Base-by-base conservation (phyloP, 2,797 vertebrate species). In the Sebastiscus albofasciatus region DNA sequence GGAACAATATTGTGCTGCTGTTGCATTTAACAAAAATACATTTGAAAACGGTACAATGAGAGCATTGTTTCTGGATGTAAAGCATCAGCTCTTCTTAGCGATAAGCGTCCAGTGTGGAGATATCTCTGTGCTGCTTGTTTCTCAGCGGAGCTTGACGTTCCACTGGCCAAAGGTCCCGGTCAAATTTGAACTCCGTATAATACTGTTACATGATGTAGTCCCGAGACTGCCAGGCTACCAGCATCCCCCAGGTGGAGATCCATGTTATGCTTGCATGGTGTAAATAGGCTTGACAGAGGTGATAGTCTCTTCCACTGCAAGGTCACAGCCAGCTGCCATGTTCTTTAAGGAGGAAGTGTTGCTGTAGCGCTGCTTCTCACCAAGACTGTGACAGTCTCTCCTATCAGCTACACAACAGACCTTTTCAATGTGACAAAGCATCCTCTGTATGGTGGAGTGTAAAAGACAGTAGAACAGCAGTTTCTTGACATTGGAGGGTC, bases 301-400 rank as follows among this genome's bases (percentile, higher is more conserved):
- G 77, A 79, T 73, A 27, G 77, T 77, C 71, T 85, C 62, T 60
- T 75, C 54, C 64, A 29, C 70, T 88, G 75, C 4, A 67, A 89
- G 85, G 87, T 81, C 85, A 75, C 62, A 87, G 12, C 36, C 60
- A 82, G 80, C 70, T 82, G 73, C 66, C 67, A 67, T 73, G 77
- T 82, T 86, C 73, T 46, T 46, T 77, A 14, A 14, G 9, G 36
- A 77, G 52, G 83, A 80, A 76, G 73, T 83, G 66, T 82, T 69
- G 26, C 80, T 81, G 64, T 34, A 24, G 12, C 29, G 54, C 27
- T 76, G 49, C 80, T 42, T 84, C 72, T 74, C 52, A 62, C 68
- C 27, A 78, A 72, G 22, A 64, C 33, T 31, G 8, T 82, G 70
- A 69, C 59, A 62, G 72, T 33, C 13, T 74, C 27, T 77, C 6